Percentiles rank a stretch among this genome's conserved stretches.
Conservation (phyloP, 2,888 invertebrate species). For the Phania funesta region DNA sequence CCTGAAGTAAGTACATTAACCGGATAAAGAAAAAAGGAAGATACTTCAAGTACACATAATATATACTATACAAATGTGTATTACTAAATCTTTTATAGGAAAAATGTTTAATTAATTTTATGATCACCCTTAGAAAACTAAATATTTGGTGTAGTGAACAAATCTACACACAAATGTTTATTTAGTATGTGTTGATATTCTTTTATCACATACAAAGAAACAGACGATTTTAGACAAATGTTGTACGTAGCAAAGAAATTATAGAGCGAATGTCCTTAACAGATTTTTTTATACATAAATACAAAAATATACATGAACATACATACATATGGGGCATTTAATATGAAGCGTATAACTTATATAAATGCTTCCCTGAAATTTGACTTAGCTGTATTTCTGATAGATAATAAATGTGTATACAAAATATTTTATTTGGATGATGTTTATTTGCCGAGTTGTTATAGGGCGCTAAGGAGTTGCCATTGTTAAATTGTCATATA, state of each 20-base stretch:
- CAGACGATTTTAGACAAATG: background rate
- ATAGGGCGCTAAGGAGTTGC: no score
- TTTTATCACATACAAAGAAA: background rate
- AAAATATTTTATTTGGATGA: no score
- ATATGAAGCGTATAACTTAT: no score
- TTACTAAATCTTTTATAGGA: background rate
- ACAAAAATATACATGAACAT: background rate
- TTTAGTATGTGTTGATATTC: background rate
- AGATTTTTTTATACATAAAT: background rate
- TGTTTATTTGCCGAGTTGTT: no score
- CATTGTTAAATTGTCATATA: no score
- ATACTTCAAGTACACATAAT: no score
- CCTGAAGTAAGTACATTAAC: conserved; percentile 52
- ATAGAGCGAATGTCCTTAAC: background rate
- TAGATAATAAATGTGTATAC: no score
- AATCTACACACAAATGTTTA: background rate
- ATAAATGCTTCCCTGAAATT: no score
- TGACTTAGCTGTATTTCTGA: no score
- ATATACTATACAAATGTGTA: no score
- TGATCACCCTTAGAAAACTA: conserved; percentile 5
- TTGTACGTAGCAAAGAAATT: background rate
- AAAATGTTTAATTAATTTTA: no score
- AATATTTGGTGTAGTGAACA: background rate
- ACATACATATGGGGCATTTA: background rate
- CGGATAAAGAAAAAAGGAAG: conserved; percentile 15